Evolutionary conservation across 2,113 vertebrate species (phyloP).

Genomic region (Vireo altiloquus): DNA sequence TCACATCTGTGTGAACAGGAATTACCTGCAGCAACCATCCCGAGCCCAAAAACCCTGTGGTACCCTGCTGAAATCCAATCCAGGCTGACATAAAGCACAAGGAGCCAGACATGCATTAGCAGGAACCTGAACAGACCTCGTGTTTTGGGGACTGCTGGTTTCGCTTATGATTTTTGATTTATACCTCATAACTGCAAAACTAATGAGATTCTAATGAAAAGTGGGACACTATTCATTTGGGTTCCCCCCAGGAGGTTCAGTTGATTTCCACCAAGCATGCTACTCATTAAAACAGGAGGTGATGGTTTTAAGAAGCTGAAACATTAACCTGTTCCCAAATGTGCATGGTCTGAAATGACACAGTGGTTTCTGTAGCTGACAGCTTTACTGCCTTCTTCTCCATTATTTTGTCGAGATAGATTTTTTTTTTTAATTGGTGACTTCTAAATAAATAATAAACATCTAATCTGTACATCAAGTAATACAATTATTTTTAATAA

Average conservation of each 20-base stretch:
- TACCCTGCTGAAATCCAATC: background rate
- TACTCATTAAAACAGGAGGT: constrained; percentile 42
- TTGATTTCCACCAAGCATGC: background rate
- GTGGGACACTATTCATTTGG: constrained; percentile 1
- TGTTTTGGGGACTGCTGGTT: background rate
- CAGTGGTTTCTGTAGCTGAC: background rate
- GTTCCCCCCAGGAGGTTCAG: background rate
- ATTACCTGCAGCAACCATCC: background rate
- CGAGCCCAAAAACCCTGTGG: accelerated
- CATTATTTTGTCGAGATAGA: background rate
- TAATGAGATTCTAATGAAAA: constrained; percentile 41
- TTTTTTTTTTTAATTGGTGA: background rate
- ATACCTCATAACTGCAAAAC: constrained; percentile 22
- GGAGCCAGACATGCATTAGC: background rate
- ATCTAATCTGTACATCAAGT: background rate
- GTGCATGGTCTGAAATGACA: background rate
- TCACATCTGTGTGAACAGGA: background rate
- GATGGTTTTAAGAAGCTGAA: background rate
- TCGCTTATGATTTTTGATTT: background rate
- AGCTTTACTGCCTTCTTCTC: background rate
- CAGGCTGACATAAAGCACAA: background rate
- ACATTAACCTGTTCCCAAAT: constrained; percentile 6
- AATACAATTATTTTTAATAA: background rate
- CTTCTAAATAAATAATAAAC: background rate
- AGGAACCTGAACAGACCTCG: background rate